A percentile compares a stretch with the other conserved stretches of the same genome.
Evolutionary conservation across 2,113 vertebrate genomes (phyloP).

Genomic region (Xiphophorus couchianus): DNA sequence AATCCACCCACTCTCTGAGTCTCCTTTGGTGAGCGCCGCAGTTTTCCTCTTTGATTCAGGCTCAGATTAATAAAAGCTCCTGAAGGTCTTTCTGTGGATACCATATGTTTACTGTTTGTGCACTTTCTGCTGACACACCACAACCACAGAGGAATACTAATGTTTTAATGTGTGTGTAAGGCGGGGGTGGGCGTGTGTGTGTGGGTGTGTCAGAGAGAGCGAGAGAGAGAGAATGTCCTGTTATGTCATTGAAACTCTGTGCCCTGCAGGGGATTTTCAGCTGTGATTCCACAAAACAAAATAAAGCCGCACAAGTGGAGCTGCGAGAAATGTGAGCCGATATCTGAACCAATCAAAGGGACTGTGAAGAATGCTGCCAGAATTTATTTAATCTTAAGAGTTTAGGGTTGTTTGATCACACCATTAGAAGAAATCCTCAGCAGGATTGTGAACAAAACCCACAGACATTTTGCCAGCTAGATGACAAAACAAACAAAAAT

Average conservation of each 20-base stretch:
- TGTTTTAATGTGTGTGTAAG: slow-evolving; percentile 4
- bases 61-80: slow-evolving; percentile 25
- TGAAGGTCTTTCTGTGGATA: slow-evolving; percentile 7
- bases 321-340: slow-evolving; percentile 1
- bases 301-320: not conserved
- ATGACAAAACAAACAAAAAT: slow-evolving; percentile 14
- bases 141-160: slow-evolving; percentile 21
- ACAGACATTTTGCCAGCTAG: slow-evolving; percentile 19
- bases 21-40: not conserved
- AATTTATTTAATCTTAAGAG: slow-evolving; percentile 12
- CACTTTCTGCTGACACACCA: slow-evolving; percentile 27
- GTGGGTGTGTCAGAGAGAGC: not conserved
- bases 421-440: slow-evolving; percentile 17
- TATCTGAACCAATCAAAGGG: slow-evolving; percentile 12
- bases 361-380: slow-evolving; percentile 13
- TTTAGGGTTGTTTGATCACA: slow-evolving; percentile 33
- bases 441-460: slow-evolving; percentile 14
- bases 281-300: not conserved
- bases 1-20: not conserved
- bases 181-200: not conserved
- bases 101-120: not conserved
- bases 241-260: slow-evolving; percentile 21
- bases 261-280: slow-evolving; percentile 25
- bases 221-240: slow-evolving; percentile 6
- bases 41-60: not conserved